phyloP scores from a whole-genome alignment of 2,797 vertebrate species.

The Schizopygopsis pylzovi region DNA sequence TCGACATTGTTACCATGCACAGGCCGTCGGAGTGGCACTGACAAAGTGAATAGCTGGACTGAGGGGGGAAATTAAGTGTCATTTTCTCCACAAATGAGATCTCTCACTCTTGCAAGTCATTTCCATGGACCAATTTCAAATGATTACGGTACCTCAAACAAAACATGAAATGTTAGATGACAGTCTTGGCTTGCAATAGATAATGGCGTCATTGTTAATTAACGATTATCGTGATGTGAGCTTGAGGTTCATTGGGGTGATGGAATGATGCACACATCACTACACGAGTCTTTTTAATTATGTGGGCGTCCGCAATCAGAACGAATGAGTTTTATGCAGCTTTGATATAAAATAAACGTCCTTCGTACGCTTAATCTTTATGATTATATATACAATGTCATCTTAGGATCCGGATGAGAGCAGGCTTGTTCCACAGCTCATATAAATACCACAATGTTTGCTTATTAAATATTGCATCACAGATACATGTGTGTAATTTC shows the following conservation, averaged over 20 bases:
- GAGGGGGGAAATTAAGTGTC: slow-evolving; percentile 52
- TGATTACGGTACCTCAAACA: slow-evolving; percentile 46
- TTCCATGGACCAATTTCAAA: slow-evolving; percentile 58
- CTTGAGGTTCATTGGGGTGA: slow-evolving; percentile 29
- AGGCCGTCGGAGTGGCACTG: slow-evolving; percentile 32
- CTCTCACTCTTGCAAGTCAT: slow-evolving; percentile 39
- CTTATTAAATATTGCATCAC: slow-evolving; percentile 30
- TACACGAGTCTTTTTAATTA: slow-evolving; percentile 36
- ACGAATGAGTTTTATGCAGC: slow-evolving; percentile 19
- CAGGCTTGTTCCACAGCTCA: background rate
- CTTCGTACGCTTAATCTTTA: background rate
- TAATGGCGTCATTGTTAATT: slow-evolving; percentile 48
- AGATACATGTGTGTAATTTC: background rate
- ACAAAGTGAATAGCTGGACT: slow-evolving; percentile 42
- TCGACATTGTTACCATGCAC: slow-evolving; percentile 43
- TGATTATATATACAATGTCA: slow-evolving; percentile 18
- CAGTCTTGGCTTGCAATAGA: slow-evolving; percentile 46
- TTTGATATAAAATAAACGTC: slow-evolving; percentile 19
- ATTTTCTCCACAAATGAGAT: slow-evolving; percentile 48
- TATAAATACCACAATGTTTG: background rate
- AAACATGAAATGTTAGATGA: slow-evolving; percentile 39
- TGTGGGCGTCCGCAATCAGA: slow-evolving; percentile 15
- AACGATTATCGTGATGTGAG: slow-evolving; percentile 44
- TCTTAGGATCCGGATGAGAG: background rate
- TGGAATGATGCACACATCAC: slow-evolving; percentile 40